A percentile compares a stretch with the other conserved stretches of the same genome.
phyloP scores from a whole-genome alignment of 2,113 vertebrate species.

The Phoenicopterus ruber region DNA sequence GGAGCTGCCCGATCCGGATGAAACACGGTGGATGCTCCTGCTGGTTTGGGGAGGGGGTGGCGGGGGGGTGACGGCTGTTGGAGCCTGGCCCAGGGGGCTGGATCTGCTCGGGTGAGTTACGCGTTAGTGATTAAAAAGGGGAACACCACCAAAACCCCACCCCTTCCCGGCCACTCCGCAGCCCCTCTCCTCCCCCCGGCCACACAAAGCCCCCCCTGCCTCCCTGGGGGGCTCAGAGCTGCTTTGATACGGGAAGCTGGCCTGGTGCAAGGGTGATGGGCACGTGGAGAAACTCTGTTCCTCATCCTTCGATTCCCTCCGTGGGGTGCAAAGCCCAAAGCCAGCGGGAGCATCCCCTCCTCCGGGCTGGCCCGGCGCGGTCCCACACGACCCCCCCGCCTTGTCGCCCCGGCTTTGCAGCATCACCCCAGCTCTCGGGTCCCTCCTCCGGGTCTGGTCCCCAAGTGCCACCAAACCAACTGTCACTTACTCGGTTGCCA shows the following conservation, averaged over 20 bases:
- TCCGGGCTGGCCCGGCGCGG: fast-evolving
- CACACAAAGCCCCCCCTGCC: not conserved
- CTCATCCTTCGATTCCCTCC: not conserved
- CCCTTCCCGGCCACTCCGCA: not conserved
- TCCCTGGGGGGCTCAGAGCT: not conserved
- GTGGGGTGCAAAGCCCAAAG: not conserved
- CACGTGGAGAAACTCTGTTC: not conserved
- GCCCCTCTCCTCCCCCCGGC: not conserved
- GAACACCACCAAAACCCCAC: too few relatives aligned
- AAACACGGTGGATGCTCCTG: not conserved
- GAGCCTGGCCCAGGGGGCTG: not conserved
- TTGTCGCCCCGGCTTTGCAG: not conserved
- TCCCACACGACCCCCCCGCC: not conserved
- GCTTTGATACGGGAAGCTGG: not conserved
- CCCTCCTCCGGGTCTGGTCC: not conserved
- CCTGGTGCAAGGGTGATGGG: not conserved
- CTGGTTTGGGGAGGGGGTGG: not conserved
- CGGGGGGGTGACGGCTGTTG: not conserved
- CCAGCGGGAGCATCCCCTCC: not conserved
- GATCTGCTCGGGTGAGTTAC: not conserved
- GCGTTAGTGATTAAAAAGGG: constrained; percentile 32
- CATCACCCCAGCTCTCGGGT: not conserved
- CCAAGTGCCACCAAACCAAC: not conserved
- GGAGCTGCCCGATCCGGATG: not conserved
- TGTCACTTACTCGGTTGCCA: not conserved